Conservation (phyloP, 2,797 vertebrate genomes). For the Ctenosaura bakeri region DNA sequence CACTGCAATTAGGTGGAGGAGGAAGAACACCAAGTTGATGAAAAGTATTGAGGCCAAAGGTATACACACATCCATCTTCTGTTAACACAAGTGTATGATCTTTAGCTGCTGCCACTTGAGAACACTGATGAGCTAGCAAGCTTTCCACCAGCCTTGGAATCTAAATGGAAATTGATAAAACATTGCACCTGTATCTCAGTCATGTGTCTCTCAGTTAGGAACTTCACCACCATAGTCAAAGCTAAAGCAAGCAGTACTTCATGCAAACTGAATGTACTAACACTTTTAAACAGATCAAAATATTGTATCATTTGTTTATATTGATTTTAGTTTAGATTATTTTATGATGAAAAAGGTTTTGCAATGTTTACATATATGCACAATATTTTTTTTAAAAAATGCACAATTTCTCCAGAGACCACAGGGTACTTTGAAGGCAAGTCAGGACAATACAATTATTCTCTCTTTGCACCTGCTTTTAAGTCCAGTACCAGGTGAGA, state of each 20-base stretch:
- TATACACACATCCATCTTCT: conserved; percentile 94
- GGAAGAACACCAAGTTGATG: conserved; percentile 93
- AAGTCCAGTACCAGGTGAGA: neutral
- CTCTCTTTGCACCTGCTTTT: neutral
- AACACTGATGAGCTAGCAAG: conserved; percentile 89
- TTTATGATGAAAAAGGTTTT: neutral
- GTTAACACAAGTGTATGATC: conserved; percentile 97
- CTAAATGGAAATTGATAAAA: conserved; percentile 72
- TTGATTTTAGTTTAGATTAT: neutral
- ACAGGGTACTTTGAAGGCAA: too few species aligned
- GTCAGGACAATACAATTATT: neutral
- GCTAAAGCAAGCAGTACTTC: conserved; percentile 10
- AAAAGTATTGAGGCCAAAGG: conserved; percentile 95
- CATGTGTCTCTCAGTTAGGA: neutral
- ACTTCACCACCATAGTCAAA: neutral
- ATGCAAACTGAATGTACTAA: conserved; percentile 1
- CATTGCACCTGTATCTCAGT: neutral
- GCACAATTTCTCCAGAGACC: too few species aligned
- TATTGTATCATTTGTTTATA: neutral
- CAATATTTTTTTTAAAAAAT: too few species aligned
- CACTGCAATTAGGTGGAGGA: conserved; percentile 86
- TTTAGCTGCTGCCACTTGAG: conserved; percentile 93
- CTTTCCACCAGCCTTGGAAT: conserved; percentile 93
- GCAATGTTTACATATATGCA: too few species aligned
- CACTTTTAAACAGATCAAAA: neutral